Evolutionary conservation across 1,140 invertebrate species (phyloP).

Genomic region (Drosophila sechellia): DNA sequence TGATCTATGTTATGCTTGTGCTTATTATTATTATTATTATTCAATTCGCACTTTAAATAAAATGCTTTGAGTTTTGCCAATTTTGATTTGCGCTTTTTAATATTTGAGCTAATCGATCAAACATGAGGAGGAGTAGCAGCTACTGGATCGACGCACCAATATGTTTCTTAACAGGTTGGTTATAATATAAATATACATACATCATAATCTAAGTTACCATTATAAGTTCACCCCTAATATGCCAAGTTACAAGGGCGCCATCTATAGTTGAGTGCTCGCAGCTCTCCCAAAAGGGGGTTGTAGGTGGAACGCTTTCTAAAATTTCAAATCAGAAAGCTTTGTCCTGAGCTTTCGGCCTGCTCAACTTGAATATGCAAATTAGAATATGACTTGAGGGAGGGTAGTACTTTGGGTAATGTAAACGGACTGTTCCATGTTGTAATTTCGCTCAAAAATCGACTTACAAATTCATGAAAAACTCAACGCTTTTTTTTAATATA

Average conservation of each 20-base stretch:
- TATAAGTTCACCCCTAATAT: not conserved
- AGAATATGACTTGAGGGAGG: slow-evolving; percentile 33
- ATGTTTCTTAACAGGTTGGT: slow-evolving; percentile 25
- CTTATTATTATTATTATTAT: slow-evolving; percentile 21
- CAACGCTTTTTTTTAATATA: too few relatives aligned
- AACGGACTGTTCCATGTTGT: slow-evolving; percentile 11
- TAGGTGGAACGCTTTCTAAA: slow-evolving; percentile 65
- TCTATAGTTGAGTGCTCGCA: slow-evolving; percentile 38
- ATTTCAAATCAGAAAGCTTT: slow-evolving; percentile 73
- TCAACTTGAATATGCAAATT: slow-evolving; percentile 31
- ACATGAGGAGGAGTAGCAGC: not conserved
- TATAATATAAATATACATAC: not conserved
- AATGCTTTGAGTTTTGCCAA: slow-evolving; percentile 53
- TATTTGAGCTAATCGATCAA: slow-evolving; percentile 22
- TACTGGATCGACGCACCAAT: slow-evolving; percentile 6
- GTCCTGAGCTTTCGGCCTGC: slow-evolving; percentile 42
- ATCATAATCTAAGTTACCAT: slow-evolving; percentile 15
- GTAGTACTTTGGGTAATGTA: not conserved
- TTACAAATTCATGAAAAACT: not conserved
- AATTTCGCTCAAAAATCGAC: not conserved
- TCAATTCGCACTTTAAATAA: slow-evolving; percentile 53
- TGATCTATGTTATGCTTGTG: slow-evolving; percentile 24
- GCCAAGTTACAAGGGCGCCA: slow-evolving; percentile 35
- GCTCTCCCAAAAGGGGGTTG: slow-evolving; percentile 12
- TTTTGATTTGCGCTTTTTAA: slow-evolving; percentile 53